phyloP scores from a whole-genome alignment of 2,113 vertebrate genomes.

The Morphnarchus princeps region DNA sequence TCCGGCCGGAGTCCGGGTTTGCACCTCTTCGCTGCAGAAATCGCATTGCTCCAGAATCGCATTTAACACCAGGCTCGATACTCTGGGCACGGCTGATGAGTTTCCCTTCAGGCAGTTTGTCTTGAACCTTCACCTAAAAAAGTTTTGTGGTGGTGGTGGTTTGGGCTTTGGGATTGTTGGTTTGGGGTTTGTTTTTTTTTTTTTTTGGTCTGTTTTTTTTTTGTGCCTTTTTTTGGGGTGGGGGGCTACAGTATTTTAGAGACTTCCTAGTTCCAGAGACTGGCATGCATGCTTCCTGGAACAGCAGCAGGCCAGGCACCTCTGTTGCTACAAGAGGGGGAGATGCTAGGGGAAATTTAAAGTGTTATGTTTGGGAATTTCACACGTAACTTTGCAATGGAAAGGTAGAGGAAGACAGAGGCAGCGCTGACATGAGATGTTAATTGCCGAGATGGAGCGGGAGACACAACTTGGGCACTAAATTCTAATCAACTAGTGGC shows the following conservation, averaged over 20 bases:
- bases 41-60: neutral
- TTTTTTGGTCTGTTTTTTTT: neutral
- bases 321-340: neutral
- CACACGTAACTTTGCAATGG: neutral
- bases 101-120: conserved; percentile 31
- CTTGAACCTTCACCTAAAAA: conserved; percentile 60
- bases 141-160: neutral
- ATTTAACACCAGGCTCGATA: neutral
- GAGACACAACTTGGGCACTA: neutral
- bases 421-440: neutral
- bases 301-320: conserved; percentile 51
- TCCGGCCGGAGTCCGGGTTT: accelerated
- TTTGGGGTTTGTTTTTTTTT: neutral
- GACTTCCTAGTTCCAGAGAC: conserved; percentile 42
- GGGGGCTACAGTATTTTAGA: neutral
- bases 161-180: too few species aligned
- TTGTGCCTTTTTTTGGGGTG: too few species aligned
- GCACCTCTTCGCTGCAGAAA: neutral
- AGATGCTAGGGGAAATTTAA: neutral
- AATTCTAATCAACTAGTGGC: conserved; percentile 30
- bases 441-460: neutral
- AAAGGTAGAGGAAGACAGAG: neutral
- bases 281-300: conserved; percentile 34
- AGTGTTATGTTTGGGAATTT: neutral
- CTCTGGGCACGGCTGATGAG: neutral